Base-by-base conservation (phyloP, 2,888 invertebrate genomes). In the Parnassius apollo region DNA sequence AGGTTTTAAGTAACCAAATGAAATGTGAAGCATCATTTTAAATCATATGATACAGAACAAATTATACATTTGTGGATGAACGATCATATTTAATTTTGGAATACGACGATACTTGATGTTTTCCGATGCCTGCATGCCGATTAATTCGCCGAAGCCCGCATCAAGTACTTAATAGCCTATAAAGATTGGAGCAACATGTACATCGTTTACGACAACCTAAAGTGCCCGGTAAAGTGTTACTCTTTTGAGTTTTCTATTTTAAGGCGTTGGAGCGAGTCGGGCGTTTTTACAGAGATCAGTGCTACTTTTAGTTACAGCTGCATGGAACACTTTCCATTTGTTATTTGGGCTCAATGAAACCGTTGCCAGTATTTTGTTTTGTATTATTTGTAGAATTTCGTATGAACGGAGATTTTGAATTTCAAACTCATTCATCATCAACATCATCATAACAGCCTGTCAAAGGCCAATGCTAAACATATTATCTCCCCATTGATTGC, bases 191-290 rank as follows among this genome's bases (percentile, higher is more conserved):
- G 72, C 71, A 77, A 75, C 70, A 73, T 71, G 70, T 71, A 67
- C 70, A 74, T 76, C 74, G 73, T 85, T 86, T 82, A 82, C 81
- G 78, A 81, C 82, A 81, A 76, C 75, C 75, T 71, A 68, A 75
- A 80, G 76, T 78, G 74, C 58, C 46, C 77, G 73, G 70, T 72
- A 71, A 76, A 69, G 72, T 70, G 75, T 74, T 75, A 67, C 73
- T 72, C 74, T 75, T 78, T 78, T 75, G 74, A 77, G 75, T 81
- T 68, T 83, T 82, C 83, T 86, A 85, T 86, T 87, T 86, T 72
- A 77, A 84, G 73, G 75, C 79, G 78, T 66, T 80, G 79, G 76
- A 83, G 74, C 86, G 81, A 71, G 74, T 71, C 81, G 72, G 71
- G 76, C 77, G 79, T 87, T 89, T 87, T 87, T 85, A 73, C 79